These are phyloP conservation scores for Eremophila alpestris DNA, from an alignment of 2,797 vertebrate genomes.

Conservation along the genomic window DNA sequence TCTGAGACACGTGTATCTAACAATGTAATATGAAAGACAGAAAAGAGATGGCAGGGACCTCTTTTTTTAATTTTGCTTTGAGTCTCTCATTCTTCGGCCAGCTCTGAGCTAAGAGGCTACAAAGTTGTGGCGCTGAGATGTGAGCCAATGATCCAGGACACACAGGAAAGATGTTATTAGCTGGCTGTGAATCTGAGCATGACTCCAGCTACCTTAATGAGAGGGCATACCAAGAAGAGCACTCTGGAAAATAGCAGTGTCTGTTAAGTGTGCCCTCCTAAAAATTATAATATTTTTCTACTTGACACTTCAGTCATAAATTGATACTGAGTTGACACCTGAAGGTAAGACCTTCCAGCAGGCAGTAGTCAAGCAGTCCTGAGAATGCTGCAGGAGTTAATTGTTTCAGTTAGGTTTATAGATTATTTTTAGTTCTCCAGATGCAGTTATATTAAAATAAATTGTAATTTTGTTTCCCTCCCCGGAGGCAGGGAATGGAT, in stretches of 20 bases:
- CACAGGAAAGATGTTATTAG: not conserved
- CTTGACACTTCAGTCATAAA: not conserved
- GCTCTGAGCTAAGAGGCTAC: not conserved
- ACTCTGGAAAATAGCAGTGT: not conserved
- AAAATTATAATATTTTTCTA: not conserved
- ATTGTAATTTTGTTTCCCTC: not conserved
- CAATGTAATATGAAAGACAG: not conserved
- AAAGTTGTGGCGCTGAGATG: not conserved
- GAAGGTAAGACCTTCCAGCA: not conserved
- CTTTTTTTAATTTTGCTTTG: fast-evolving
- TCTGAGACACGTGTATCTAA: not conserved
- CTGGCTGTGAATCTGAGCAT: not conserved
- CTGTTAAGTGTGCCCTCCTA: not conserved
- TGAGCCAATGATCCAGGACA: not conserved
- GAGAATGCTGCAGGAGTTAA: not conserved
- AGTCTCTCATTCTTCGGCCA: not conserved
- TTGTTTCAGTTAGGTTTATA: not conserved
- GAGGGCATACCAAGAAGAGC: not conserved
- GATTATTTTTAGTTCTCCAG: not conserved
- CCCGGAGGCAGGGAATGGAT: not conserved
- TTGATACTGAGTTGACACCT: not conserved
- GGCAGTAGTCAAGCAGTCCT: not conserved
- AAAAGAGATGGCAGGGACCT: not conserved
- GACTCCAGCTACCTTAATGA: not conserved
- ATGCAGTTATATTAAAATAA: not conserved